Base-by-base conservation (phyloP, 2,113 vertebrate genomes). In the Corynorhinus townsendii region DNA sequence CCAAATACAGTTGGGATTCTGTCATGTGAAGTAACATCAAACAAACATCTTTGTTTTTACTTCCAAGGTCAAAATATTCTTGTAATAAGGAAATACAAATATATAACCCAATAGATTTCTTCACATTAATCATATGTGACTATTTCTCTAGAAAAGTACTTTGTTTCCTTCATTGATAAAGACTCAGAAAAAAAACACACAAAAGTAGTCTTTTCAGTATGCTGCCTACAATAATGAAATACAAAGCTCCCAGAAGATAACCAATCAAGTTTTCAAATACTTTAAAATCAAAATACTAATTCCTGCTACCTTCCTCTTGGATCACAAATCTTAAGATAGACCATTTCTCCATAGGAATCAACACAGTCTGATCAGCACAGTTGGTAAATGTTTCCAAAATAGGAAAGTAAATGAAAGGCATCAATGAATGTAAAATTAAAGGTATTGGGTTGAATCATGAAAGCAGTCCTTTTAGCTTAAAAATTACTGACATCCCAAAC, bases 251-350 rank as follows among this genome's bases (percentile, higher is more conserved):
- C 30, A 54, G 20, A 15, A 68, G 49, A 47, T 43, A 76, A 85
- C 85, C 38, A 69, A 84, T 49, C 45, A 93, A 77, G 24, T 35
- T 56, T 62, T 72, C 12, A 96, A 86, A 81, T 83, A 71, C 35
- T 69, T 86, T 79, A 64, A 86, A 93, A 69, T 86, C 43, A 94
- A 90, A 93, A 56, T 73, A 72, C 43, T 72, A 86, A 91, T 90
- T 89, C 47, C 40, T 83, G 64, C 69, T 73, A 33, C 66, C 10
- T 88, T 92, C 14, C 43, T 88, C 7, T 80, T 64, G 9, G 17
- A 76, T 84, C 38, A 87, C 75, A 77, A 33, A 62, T 59, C 54
- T 86, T 92, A 80, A 91, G 47, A 45, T 12, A 90, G 40, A 89
- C 1, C 28, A 82, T 69, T 89, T 82, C 54, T 79, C 75, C 54